Conservation (phyloP, 1,140 invertebrate genomes). For the Musca vetustissima region DNA sequence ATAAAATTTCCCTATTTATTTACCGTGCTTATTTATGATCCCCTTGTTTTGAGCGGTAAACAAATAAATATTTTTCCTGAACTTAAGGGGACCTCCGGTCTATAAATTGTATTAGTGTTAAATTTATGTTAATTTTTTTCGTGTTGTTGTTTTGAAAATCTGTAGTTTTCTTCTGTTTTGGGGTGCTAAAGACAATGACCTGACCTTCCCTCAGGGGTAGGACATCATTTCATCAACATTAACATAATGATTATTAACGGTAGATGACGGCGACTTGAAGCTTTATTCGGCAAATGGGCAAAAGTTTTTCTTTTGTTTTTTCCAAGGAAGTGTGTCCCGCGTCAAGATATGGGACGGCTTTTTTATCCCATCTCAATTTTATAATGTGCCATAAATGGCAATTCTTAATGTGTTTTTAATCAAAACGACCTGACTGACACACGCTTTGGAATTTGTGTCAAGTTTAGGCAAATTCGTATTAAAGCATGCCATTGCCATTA, state of each 20-base stretch:
- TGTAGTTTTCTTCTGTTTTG: not conserved
- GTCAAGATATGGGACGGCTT: not conserved
- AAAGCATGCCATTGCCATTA: too few species aligned
- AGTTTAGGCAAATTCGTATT: too few species aligned
- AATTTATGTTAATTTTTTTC: conserved; percentile 15
- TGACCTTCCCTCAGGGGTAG: not conserved
- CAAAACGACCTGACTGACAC: too few species aligned
- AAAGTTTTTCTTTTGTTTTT: too few species aligned
- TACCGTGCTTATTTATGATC: not conserved
- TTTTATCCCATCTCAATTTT: not conserved
- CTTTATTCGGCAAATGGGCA: not conserved
- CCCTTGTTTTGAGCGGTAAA: not conserved
- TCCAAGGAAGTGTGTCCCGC: conserved; percentile 8
- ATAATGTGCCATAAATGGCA: conserved; percentile 4
- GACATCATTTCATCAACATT: not conserved
- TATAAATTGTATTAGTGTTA: conserved; percentile 5
- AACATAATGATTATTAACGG: not conserved
- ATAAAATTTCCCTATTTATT: too few species aligned
- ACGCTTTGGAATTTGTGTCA: too few species aligned
- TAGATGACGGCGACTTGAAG: not conserved
- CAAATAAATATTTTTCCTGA: not conserved
- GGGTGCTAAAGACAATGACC: not conserved
- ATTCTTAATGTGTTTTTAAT: conserved; percentile 18
- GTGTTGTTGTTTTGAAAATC: not conserved
- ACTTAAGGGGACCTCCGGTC: not conserved